phyloP scores from a whole-genome alignment of 2,797 vertebrate genomes.

The Sebastes flavidus region DNA sequence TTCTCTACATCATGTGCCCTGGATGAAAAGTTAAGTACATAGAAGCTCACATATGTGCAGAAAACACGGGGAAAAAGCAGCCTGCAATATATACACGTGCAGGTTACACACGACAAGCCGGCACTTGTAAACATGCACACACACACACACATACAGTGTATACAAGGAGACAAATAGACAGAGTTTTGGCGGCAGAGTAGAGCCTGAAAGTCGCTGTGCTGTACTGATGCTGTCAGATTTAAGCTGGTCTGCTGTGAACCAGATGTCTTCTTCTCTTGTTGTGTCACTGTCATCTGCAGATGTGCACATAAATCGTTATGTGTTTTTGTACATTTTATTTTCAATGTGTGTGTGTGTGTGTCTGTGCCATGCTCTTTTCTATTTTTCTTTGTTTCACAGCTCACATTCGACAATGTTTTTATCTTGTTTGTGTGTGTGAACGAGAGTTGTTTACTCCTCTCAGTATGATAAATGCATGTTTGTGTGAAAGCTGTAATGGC shows the following conservation, averaged over 20 bases:
- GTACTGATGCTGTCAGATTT: constrained; percentile 5
- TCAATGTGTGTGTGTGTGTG: not conserved
- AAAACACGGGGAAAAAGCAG: constrained; percentile 4
- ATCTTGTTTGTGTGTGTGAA: not conserved
- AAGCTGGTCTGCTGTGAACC: constrained; percentile 18
- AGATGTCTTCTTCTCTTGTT: constrained; percentile 39
- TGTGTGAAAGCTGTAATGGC: constrained; percentile 48
- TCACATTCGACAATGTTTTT: not conserved
- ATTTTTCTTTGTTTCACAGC: not conserved
- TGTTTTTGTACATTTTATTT: not conserved
- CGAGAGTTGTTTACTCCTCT: constrained; percentile 40
- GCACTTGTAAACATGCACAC: not conserved
- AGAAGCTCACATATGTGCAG: not conserved
- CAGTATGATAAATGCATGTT: constrained; percentile 51
- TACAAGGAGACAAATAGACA: not conserved
- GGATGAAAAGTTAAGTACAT: constrained; percentile 35
- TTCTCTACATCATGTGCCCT: constrained; percentile 9
- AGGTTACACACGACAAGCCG: not conserved
- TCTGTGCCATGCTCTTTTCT: not conserved
- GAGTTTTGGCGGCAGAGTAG: not conserved
- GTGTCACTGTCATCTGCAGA: constrained; percentile 23
- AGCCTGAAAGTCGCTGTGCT: not conserved
- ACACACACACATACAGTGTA: not conserved
- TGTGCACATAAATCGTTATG: constrained; percentile 13
- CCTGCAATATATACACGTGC: constrained; percentile 10